A percentile compares a stretch with the other conserved stretches of the same genome.
Conservation (phyloP, 2,888 invertebrate species). For the Capitulum mitella region DNA sequence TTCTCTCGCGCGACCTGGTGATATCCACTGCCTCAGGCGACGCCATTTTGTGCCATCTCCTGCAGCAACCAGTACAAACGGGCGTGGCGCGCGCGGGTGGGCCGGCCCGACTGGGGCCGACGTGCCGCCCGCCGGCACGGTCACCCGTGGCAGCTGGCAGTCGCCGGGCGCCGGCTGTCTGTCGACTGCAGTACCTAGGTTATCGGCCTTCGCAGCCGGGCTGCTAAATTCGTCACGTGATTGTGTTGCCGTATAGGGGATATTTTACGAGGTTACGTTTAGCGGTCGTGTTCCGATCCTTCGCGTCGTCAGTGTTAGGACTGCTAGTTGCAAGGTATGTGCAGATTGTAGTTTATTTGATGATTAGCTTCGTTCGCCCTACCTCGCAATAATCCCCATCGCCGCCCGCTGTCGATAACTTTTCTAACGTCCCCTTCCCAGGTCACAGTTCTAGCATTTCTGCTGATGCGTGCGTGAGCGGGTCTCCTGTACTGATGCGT, state of each 20-base stretch:
- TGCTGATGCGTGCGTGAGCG: background rate
- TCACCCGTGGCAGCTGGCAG: background rate
- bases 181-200: background rate
- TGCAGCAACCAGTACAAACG: conserved; percentile 10
- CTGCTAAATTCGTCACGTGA: background rate
- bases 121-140: background rate
- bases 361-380: background rate
- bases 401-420: background rate
- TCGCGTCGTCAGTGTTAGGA: background rate
- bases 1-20: background rate
- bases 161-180: background rate
- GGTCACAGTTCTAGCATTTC: background rate
- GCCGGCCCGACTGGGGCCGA: no score
- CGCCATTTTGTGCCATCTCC: background rate
- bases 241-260: background rate
- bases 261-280: conserved; percentile 1
- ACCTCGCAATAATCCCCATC: background rate
- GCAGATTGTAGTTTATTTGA: background rate
- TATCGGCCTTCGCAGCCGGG: background rate
- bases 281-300: background rate
- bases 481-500: background rate
- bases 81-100: background rate
- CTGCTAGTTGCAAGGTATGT: background rate
- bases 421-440: background rate
- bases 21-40: background rate